Percentiles rank a stretch among this genome's conserved stretches.
phyloP scores from a whole-genome alignment of 2,797 vertebrate genomes.

The Thalassophryne amazonica region DNA sequence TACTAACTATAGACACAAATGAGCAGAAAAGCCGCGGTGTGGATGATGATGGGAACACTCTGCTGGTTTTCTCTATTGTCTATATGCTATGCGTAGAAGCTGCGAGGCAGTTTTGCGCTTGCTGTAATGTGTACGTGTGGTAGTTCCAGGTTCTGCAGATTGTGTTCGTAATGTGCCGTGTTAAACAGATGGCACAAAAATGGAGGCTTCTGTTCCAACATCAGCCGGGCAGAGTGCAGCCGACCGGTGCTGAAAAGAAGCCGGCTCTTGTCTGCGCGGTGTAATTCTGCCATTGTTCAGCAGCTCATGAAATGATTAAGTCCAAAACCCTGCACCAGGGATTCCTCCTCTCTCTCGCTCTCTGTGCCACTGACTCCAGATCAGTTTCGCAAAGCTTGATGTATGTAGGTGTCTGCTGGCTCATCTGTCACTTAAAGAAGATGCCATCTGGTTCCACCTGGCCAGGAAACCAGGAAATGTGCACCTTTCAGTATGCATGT shows the following conservation, averaged over 20 bases:
- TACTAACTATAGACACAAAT: too few species aligned
- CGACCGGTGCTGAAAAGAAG: constrained; percentile 33
- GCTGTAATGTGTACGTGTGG: constrained; percentile 12
- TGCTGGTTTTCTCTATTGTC: too few species aligned
- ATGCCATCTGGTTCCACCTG: constrained; percentile 40
- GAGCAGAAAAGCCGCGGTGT: too few species aligned
- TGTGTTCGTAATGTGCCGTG: constrained; percentile 26
- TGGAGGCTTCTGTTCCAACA: constrained; percentile 31
- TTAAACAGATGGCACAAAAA: constrained; percentile 56
- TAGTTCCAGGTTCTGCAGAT: constrained; percentile 32
- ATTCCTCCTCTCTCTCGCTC: constrained; percentile 21
- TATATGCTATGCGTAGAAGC: too few species aligned
- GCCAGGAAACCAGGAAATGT: constrained; percentile 30
- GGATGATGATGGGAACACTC: too few species aligned
- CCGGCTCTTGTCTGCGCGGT: constrained; percentile 26
- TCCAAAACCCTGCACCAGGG: constrained; percentile 28
- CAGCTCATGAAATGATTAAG: constrained; percentile 54
- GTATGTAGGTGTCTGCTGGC: constrained; percentile 40
- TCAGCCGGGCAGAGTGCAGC: constrained; percentile 17
- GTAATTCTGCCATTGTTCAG: constrained; percentile 45
- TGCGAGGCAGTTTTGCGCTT: too few species aligned
- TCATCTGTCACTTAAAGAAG: constrained; percentile 49
- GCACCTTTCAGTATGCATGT: constrained; percentile 23
- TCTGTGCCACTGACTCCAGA: constrained; percentile 16
- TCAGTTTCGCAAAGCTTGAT: constrained; percentile 38